phyloP scores from a whole-genome alignment of 2,888 invertebrate species.

The Pammene aurita region DNA sequence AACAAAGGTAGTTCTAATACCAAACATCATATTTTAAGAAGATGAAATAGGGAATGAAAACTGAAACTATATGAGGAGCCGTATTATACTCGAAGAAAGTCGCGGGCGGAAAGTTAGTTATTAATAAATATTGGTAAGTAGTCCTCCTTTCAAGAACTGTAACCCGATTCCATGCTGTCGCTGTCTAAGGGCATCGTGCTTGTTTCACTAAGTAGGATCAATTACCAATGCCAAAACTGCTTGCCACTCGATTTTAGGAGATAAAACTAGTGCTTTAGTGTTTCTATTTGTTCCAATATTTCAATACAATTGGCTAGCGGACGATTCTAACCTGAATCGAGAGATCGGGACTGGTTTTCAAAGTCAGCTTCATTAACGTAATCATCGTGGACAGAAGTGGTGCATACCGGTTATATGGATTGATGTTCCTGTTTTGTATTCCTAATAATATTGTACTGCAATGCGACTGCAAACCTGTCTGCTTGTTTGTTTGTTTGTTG shows the following conservation, averaged over 20 bases:
- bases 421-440: too few relatives aligned
- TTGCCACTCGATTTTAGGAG: background rate
- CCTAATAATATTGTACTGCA: too few relatives aligned
- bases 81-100: too few relatives aligned
- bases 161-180: constrained; percentile 20
- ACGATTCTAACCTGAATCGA: constrained; percentile 11
- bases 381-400: background rate
- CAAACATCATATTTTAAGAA: too few relatives aligned
- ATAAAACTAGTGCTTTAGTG: background rate
- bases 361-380: background rate
- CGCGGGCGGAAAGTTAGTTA: too few relatives aligned
- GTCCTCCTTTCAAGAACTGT: background rate
- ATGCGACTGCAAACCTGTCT: too few relatives aligned
- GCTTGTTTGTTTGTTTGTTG: too few relatives aligned
- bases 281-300: background rate
- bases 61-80: too few relatives aligned
- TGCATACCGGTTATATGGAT: constrained; percentile 10
- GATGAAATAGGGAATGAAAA: too few relatives aligned
- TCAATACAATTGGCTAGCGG: background rate
- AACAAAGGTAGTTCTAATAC: too few relatives aligned
- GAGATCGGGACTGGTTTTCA: constrained; percentile 14
- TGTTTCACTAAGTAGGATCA: constrained; percentile 28
- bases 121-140: too few relatives aligned
- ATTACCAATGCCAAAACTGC: constrained; percentile 3
- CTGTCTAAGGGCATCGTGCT: constrained; percentile 19